Base-by-base conservation (phyloP, 1,140 invertebrate genomes). In the Drosophila baimaii region DNA sequence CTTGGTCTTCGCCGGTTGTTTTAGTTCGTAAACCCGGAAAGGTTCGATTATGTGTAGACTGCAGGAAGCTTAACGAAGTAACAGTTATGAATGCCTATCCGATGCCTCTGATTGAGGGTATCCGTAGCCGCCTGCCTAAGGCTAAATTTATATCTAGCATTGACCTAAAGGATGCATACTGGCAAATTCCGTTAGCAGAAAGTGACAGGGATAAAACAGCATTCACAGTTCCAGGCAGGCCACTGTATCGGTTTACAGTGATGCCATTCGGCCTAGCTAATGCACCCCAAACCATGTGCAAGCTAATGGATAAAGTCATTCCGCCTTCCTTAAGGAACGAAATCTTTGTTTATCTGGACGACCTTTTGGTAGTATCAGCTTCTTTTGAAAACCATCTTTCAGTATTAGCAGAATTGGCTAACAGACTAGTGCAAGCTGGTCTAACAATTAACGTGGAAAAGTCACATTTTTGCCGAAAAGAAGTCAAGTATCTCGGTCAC, bases 361-460 rank as follows among this genome's bases (percentile, higher is more conserved):
- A 62, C 10, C 57, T 62, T 2, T 49, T 39, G 5, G 37, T 66
- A 3, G 39, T 66, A 2, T 61, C 29, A 2, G n/a, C 19, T 21
- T 21, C n/a, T 0, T 31, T 58, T 43, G 85, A 93, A n/a, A 78
- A 92, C 23, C 93, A 94, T 65, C 57, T 93, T 0, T 25, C 61
- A 8, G 65, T 92, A 19, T 41, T 93, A 1, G 27, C 55, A 15
- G 57, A 76, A 44, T 79, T 94, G 4, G 81, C 93, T 5, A 44
- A 82, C 10, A 74, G 81, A 33, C 70, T 94, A 6, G 55, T 58
- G 21, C 58, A 78, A 41, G 90, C 92, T 8, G 86, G 89, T 19
- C 63, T 94, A 2, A 93, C 92, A 15, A 80, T 94, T 3, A 94
- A 93, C 47, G 72, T 92, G 2, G 62, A 81, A 57, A 93, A 93